Evolutionary conservation across 2,113 vertebrate genomes (phyloP).

Genomic region (Percopsis transmontana): DNA sequence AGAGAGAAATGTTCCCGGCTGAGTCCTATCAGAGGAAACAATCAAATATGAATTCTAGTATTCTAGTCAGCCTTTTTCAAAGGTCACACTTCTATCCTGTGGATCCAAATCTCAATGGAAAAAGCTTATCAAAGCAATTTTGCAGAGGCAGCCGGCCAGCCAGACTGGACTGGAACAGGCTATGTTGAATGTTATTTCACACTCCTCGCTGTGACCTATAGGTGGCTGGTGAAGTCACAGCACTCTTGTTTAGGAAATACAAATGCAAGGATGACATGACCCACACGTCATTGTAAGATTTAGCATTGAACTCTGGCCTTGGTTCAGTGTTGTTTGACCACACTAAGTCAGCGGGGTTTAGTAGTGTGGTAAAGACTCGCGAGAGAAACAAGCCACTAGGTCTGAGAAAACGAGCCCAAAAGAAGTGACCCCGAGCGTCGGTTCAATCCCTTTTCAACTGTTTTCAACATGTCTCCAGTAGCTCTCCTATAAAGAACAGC

Average conservation of each 20-base stretch:
- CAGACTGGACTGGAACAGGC: conserved; percentile 44
- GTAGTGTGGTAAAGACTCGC: too few relatives aligned
- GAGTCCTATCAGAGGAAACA: conserved; percentile 63
- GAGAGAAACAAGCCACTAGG: too few relatives aligned
- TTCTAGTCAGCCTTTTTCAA: conserved; percentile 71
- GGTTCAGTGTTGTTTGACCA: too few relatives aligned
- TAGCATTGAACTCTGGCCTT: neutral
- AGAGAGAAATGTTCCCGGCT: conserved; percentile 37
- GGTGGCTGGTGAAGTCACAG: conserved; percentile 15
- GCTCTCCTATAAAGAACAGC: too few relatives aligned
- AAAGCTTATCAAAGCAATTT: conserved; percentile 76
- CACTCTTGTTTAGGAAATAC: conserved; percentile 14
- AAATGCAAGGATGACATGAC: conserved; percentile 25
- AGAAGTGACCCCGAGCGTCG: too few relatives aligned
- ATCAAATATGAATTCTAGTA: conserved; percentile 64
- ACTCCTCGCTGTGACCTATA: conserved; percentile 41
- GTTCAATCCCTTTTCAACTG: too few relatives aligned
- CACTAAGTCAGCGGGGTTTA: too few relatives aligned
- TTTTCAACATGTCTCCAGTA: too few relatives aligned
- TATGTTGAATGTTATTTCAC: conserved; percentile 43
- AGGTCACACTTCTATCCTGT: conserved; percentile 72
- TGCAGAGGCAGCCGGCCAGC: conserved; percentile 28
- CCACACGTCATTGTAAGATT: conserved; percentile 10
- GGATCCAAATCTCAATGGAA: conserved; percentile 71
- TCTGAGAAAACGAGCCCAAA: too few relatives aligned